Conservation (phyloP, 2,113 vertebrate genomes). For the Crotalus viridis region DNA sequence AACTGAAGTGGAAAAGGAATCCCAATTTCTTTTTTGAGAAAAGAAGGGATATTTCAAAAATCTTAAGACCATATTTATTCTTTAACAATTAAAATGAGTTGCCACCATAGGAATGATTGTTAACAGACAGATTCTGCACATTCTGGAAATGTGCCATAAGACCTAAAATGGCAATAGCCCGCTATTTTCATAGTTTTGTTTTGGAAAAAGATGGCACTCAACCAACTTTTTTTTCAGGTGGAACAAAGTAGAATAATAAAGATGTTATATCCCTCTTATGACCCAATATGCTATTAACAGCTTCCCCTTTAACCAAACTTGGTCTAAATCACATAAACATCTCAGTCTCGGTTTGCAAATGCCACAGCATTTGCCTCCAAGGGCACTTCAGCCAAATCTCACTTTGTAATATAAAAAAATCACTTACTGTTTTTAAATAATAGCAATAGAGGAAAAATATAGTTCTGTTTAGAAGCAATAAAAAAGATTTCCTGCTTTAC, state of each 20-base stretch:
- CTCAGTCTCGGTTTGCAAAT: background rate
- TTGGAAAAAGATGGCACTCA: too few species aligned
- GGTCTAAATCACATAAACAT: background rate
- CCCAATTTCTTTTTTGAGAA: background rate
- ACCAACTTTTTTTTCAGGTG: too few species aligned
- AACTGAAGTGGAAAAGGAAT: background rate
- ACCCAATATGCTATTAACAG: background rate
- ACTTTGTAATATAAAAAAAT: background rate
- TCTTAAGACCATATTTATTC: background rate
- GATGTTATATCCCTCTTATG: background rate
- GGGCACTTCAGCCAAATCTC: background rate
- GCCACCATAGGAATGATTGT: too few species aligned
- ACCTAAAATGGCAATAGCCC: too few species aligned
- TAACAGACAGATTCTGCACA: too few species aligned
- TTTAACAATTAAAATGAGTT: background rate
- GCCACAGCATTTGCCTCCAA: background rate
- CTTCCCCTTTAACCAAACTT: background rate
- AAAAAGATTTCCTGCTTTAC: background rate
- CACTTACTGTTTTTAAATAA: background rate
- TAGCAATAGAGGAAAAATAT: background rate
- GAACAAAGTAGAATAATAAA: background rate
- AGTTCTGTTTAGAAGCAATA: background rate
- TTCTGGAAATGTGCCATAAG: too few species aligned
- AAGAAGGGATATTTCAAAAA: background rate
- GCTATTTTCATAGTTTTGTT: too few species aligned